Conservation (phyloP, 2,113 vertebrate species). For the Oophaga pumilio region DNA sequence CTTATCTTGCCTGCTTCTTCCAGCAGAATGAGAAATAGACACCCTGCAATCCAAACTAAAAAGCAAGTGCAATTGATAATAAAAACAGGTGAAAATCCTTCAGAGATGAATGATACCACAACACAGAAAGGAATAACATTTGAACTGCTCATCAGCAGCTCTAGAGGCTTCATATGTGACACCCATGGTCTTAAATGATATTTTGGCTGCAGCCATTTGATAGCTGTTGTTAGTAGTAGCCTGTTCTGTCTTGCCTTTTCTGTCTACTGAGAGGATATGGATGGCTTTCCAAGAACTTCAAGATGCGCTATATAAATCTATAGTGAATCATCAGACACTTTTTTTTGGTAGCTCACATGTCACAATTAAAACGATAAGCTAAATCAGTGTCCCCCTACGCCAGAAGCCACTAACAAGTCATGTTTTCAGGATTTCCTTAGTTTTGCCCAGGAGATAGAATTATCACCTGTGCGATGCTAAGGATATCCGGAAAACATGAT, state of each 20-base stretch:
- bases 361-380: neutral
- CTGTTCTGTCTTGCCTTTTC: conserved; percentile 18
- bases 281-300: conserved; percentile 33
- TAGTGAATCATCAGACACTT: neutral
- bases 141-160: neutral
- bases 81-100: neutral
- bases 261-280: conserved; percentile 20
- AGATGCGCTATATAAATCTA: conserved; percentile 14
- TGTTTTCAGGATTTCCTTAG: too few relatives aligned
- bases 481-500: too few relatives aligned
- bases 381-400: neutral
- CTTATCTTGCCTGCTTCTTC: neutral
- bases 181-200: neutral
- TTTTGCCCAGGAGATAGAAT: too few relatives aligned
- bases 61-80: neutral
- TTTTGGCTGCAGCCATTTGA: neutral
- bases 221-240: neutral
- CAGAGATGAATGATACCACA: neutral
- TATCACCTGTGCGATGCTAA: too few relatives aligned
- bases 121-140: neutral
- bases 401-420: too few relatives aligned
- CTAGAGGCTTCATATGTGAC: neutral
- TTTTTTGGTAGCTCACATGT: neutral
- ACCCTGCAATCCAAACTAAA: neutral
- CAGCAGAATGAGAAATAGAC: neutral